Evolutionary conservation across 1,140 invertebrate genomes (phyloP), one percentile per base, ranked within the genome.

Genomic region (Anadara kagoshimensis): DNA sequence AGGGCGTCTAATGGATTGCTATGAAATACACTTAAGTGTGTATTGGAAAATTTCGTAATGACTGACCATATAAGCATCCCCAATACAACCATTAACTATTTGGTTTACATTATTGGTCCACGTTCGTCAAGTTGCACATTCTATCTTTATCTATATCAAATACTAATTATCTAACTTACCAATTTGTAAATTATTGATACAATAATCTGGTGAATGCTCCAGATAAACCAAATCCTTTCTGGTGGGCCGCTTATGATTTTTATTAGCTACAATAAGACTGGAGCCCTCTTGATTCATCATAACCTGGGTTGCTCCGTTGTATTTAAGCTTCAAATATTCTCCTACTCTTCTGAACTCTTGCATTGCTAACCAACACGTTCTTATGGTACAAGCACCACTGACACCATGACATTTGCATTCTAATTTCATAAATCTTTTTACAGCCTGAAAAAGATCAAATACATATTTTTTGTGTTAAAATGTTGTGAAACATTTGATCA

Each of bases 381-480:
- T 94, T 89, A 98, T 92, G 0, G 95, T 95, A 86, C 97, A 99
- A 62, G 96, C 96, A 1, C 97, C 97, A 63, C 96, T 97, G 26
- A 98, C 96, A 7, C 97, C 97, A 87, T 98, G 97, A 87, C 97
- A 98, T 89, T 97, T 98, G 91, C 97, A 98, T 88, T 96, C 94
- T 26, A 94, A 93, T 72, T 93, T 92, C 58, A 97, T 91, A 78
- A 94, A 92, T 69, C 93, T 91, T 86, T 96, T 95, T 18, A 97
- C 94, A 79, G 95, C 93, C 96, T 97, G 89, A 77, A 91, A 84
- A 74, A 59, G 53, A 67, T 36, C 5, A 63, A 51, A 36, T 29
- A 49, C 8, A 18, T 36, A 36, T 36, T 36, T 36, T 36, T 36
- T 36, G 29, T 7, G 29, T 36, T 36, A 36, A 7, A 36, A 3